A percentile compares a stretch with the other conserved stretches of the same genome.
Conservation (phyloP, 2,797 vertebrate species). For the Smutsia gigantea region DNA sequence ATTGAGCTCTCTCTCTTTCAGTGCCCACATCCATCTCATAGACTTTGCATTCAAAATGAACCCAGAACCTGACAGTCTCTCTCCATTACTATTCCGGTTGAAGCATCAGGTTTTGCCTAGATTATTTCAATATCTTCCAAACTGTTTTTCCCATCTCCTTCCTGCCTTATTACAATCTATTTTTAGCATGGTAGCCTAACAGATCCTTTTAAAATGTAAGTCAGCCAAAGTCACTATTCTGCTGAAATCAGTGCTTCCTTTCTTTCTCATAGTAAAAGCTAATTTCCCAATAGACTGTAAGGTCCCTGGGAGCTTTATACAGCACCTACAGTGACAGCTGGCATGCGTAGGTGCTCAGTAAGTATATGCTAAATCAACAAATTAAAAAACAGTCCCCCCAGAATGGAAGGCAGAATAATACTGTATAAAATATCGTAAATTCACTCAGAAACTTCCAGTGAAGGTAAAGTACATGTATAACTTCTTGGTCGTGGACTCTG, state of each 20-base stretch:
- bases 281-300: background rate
- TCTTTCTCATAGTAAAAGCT: background rate
- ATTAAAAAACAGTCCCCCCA: background rate
- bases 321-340: background rate
- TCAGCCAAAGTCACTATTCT: background rate
- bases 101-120: background rate
- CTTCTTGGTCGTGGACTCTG: background rate
- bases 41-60: background rate
- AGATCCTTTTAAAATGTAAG: background rate
- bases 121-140: background rate
- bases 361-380: slow-evolving; percentile 39
- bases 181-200: background rate
- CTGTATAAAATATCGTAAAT: background rate
- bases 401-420: background rate
- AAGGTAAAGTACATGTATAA: background rate
- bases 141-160: background rate
- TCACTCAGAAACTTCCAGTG: background rate
- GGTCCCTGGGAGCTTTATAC: background rate
- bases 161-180: background rate
- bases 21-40: background rate
- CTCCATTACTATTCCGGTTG: background rate
- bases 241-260: background rate
- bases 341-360: background rate
- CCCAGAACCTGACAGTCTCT: background rate
- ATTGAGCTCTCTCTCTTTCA: background rate